Conservation (phyloP, 2,113 vertebrate species). For the Austrofundulus limnaeus region DNA sequence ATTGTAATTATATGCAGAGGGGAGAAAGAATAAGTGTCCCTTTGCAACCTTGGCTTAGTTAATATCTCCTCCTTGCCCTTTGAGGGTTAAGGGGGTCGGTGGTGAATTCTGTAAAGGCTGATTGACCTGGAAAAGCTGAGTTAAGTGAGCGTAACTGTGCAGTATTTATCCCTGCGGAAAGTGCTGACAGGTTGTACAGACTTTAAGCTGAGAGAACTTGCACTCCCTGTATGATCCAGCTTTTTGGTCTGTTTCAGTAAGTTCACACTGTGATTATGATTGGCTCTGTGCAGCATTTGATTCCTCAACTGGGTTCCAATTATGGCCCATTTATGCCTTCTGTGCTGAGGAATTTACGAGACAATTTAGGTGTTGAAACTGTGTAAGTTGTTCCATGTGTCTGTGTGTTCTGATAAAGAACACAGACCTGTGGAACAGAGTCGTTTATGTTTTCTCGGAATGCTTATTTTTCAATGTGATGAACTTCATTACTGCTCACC, state of each 20-base stretch:
- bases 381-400: not conserved
- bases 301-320: conserved; percentile 43
- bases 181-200: conserved; percentile 71
- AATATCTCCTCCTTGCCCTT: conserved; percentile 37
- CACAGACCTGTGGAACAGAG: too few relatives aligned
- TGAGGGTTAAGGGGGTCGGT: conserved; percentile 36
- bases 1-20: conserved; percentile 47
- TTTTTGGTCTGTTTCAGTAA: conserved; percentile 43
- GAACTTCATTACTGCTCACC: not conserved
- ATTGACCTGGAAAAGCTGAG: conserved; percentile 73
- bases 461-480: conserved; percentile 17
- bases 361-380: not conserved
- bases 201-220: conserved; percentile 44
- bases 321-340: conserved; percentile 14
- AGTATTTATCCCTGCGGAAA: conserved; percentile 67
- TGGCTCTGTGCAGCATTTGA: conserved; percentile 39
- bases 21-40: conserved; percentile 38
- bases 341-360: not conserved
- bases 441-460: conserved; percentile 20
- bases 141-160: conserved; percentile 73
- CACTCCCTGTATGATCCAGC: conserved; percentile 41
- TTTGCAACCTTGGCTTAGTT: conserved; percentile 40
- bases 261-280: conserved; percentile 32
- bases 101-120: conserved; percentile 65
- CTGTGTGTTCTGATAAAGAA: conserved; percentile 10